A percentile compares a stretch with the other conserved stretches of the same genome.
These are phyloP conservation scores for Tapera naevia DNA, from an alignment of 2,797 vertebrate species.

Conservation along the genomic window DNA sequence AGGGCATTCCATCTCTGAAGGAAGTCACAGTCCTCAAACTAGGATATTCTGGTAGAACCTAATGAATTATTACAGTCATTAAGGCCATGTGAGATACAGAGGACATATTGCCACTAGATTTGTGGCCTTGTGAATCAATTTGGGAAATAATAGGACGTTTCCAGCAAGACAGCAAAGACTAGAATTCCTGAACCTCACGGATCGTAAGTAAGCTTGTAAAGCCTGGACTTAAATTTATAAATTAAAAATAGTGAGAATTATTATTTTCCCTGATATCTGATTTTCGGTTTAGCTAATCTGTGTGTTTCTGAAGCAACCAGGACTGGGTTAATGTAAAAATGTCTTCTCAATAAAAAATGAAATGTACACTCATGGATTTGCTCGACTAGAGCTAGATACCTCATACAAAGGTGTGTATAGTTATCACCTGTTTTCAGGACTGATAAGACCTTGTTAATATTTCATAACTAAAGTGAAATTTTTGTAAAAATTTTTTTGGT, in stretches of 20 bases:
- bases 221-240: neutral
- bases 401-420: neutral
- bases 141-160: neutral
- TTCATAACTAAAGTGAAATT: neutral
- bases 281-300: neutral
- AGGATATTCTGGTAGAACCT: neutral
- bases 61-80: neutral
- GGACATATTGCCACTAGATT: neutral
- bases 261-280: neutral
- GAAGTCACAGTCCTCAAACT: neutral
- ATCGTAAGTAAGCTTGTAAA: neutral
- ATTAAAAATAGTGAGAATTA: neutral
- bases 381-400: neutral
- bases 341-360: neutral
- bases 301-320: neutral
- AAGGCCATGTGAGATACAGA: neutral
- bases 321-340: neutral
- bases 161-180: neutral
- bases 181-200: neutral
- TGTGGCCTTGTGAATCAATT: neutral
- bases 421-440: neutral
- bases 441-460: neutral
- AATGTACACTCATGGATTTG: neutral
- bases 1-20: neutral
- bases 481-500: too few relatives aligned